Percentiles rank a stretch among this genome's conserved stretches.
Evolutionary conservation across 2,888 invertebrate species (phyloP).

Genomic region (Colletes collaris): DNA sequence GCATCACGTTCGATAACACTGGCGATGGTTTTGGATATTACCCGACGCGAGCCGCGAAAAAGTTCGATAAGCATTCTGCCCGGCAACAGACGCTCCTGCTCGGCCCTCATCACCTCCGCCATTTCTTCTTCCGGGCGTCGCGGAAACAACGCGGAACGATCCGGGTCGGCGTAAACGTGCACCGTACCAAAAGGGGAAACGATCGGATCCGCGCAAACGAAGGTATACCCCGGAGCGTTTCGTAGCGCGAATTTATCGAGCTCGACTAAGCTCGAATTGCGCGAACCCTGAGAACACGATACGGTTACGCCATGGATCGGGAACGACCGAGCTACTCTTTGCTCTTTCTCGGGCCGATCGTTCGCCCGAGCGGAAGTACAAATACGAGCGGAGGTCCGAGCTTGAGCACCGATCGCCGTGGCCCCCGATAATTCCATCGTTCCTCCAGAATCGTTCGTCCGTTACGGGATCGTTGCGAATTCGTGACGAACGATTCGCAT

Average conservation of each 20-base stretch:
- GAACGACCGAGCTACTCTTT: background rate
- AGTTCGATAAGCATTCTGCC: background rate
- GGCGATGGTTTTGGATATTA: background rate
- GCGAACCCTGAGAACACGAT: slow-evolving; percentile 31
- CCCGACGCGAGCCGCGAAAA: background rate
- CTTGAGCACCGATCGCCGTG: background rate
- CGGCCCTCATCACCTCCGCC: background rate
- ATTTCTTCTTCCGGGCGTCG: background rate
- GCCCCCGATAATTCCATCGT: background rate
- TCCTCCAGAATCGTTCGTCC: background rate
- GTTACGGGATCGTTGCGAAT: slow-evolving; percentile 9
- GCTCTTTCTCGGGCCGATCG: slow-evolving; percentile 11
- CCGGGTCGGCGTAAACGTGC: slow-evolving; percentile 7
- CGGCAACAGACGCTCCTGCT: background rate
- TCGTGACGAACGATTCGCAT: background rate
- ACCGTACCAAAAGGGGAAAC: slow-evolving; percentile 9
- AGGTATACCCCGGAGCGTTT: slow-evolving; percentile 31
- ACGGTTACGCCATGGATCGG: slow-evolving; percentile 24
- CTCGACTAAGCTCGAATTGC: slow-evolving; percentile 47
- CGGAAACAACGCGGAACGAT: slow-evolving; percentile 18
- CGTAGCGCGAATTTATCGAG: slow-evolving; percentile 52
- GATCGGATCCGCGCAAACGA: slow-evolving; percentile 45
- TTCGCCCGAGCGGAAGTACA: slow-evolving; percentile 11
- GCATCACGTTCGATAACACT: no score
- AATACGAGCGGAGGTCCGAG: slow-evolving; percentile 21